These are phyloP conservation scores for Mystacornis crossleyi DNA, from an alignment of 2,113 vertebrate genomes.

Conservation along the genomic window DNA sequence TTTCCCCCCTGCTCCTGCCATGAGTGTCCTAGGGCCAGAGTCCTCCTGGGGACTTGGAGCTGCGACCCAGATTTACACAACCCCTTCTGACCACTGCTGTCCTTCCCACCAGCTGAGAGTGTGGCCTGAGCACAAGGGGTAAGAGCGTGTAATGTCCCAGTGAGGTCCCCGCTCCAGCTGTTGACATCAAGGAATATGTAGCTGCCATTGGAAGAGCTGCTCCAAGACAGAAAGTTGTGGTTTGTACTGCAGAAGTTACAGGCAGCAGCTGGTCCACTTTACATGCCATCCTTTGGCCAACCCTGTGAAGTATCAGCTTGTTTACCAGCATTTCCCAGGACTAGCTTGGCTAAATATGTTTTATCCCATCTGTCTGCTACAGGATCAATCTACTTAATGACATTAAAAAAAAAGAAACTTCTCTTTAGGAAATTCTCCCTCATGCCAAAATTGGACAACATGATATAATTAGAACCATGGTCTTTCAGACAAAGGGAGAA, in stretches of 20 bases:
- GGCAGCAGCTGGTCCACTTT: neutral
- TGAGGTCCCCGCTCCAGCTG: neutral
- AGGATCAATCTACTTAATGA: neutral
- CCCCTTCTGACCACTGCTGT: neutral
- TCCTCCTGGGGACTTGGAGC: neutral
- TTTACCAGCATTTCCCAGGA: neutral
- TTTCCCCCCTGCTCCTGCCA: neutral
- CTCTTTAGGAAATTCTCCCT: neutral
- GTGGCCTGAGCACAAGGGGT: neutral
- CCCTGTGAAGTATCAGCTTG: neutral
- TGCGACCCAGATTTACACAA: neutral
- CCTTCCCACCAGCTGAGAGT: fast-evolving
- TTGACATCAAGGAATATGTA: neutral
- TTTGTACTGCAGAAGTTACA: neutral
- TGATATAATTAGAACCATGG: neutral
- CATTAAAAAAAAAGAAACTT: neutral
- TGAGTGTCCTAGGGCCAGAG: neutral
- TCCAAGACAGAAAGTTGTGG: neutral
- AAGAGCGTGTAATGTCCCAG: fast-evolving
- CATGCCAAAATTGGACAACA: neutral
- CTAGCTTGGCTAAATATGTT: neutral
- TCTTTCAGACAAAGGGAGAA: neutral
- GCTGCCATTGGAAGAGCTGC: neutral
- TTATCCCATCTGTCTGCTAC: neutral
- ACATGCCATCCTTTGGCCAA: neutral